Base-by-base conservation (phyloP, 2,888 invertebrate species). In the Meteorus cinctellus region DNA sequence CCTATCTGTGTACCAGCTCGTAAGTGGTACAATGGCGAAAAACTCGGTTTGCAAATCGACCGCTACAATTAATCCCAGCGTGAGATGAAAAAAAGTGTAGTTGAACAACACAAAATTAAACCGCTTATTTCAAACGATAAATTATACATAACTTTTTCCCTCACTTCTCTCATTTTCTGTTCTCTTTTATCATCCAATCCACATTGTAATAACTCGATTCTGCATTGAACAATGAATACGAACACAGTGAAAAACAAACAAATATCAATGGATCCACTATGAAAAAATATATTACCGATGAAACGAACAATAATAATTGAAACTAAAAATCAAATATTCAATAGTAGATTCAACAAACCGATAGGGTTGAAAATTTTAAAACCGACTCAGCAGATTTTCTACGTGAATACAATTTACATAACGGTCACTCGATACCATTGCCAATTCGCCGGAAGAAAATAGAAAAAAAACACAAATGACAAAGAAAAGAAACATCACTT, bases 1-100 rank as follows among this genome's bases (percentile, higher is more conserved):
- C 51, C 72, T 76, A 76, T 76, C 72, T 76, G 72, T 72, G 76
- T 76, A 76, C 76, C 76, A 76, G 72, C 68, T 72, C 51, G 72
- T 72, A 76, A 76, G 67, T 72, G 76, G 68, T 72, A 76, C 76
- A 76, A 72, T 60, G 66, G 76, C 19, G 75, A 76, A 76, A 75
- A 76, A 76, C 59, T 48, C 67, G 34, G 55, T 66, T 71, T 55
- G 66, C 60, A 67, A 71, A 75, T 75, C 75, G 72, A 76, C 67
- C 76, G 19, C 19, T 19, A 76, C 63, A 45, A 66, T 76, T 71
- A 76, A 71, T 72, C 31, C 67, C 65, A 41, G 41, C 34, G 70
- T 34, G 59, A 75, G 31, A 55, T 48, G 55, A 68, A 36, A 62
- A 55, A 51, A 62, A 67, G 31, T 8, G 34, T 41, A 41, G 41